Base-by-base conservation (phyloP, 1,140 invertebrate genomes). In the Calephelis nemesis region DNA sequence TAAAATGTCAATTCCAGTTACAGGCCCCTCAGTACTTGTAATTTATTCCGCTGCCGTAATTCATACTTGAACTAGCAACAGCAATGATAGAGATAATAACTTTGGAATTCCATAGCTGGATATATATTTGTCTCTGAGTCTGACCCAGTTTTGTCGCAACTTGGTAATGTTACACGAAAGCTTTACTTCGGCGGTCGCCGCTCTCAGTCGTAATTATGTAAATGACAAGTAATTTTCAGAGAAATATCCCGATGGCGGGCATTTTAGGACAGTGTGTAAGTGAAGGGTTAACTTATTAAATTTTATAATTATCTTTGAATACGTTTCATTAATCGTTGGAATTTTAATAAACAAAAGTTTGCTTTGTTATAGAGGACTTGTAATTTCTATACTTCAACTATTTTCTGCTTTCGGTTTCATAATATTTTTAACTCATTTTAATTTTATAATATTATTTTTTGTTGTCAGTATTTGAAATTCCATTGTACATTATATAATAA, bases 161-260 rank as follows among this genome's bases (percentile, higher is more conserved):
- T 58, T 58, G 19, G 52, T 11, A 8, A 10, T 58, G 30, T 58
- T 58, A 58, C 12, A 30, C 54, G 9, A 30, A 30, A 58, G 54
- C 12, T 39, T 58, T 39, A 58, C 54, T 58, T 39, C 54, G 54
- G 30, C 54, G 54, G 54, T 58, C 54, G 30, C 54, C 54, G 54
- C 54, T 58, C 30, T 58, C 30, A 19, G 50, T 30, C 54, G 30
- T 58, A 58, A 58, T 58, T 30, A 58, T 58, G 54, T 30, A 58
- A 58, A 58, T 58, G 54, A 39, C 19, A 39, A 58, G 19, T 58
- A 58, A 58, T 58, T 58, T 58, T 39, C 54, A 30, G 12, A 58
- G 30, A 30, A 30, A 58, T 45, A 45, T 45, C 42, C 6, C 7
- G 54, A 39, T 30, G 9, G 30, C 5, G 54, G 54, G 15, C 30